Evolutionary conservation across 2,888 invertebrate species (phyloP), one percentile per base, ranked within the genome.

Genomic region (Galeruca laticollis): DNA sequence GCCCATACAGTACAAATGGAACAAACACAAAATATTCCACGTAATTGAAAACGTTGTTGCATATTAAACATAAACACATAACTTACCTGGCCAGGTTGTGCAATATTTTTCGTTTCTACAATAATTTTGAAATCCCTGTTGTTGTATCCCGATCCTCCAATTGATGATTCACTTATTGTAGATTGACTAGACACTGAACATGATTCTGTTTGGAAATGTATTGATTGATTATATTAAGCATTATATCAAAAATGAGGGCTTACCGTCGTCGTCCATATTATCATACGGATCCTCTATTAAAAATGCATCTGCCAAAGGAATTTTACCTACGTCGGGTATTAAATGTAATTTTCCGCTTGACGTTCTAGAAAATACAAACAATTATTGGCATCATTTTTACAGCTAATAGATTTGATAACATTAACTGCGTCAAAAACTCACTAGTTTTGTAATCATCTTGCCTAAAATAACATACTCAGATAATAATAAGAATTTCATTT

Each of bases 261-360:
- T 82, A 90, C 92, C 93, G 79, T 93, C 93, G 76, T 92, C 92
- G 73, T 92, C 92, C 68, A 89, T 88, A 75, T 87, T 87, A 68
- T 92, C 92, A 75, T 88, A 89, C 0, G 95, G 94, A 82, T 97
- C 96, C 84, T 97, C 97, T 60, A 96, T 92, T 31, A 97, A 88
- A 70, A 94, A 88, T 3, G 95, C 94, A 79, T 96, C 95, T 40
- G 93, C 92, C 49, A 97, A 87, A 0, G 95, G 92, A 76, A 96
- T 90, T 80, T 94, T 92, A 0, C 95, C 96, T 60, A 92, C 89
- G 10, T 92, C 91, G n/a, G 94, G 93, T 51, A 92, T 90, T 21
- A 97, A 88, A 84, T 95, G 96, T n/a, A 97, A 89, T 69, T 95
- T 89, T 4, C 96, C 96, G 68, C 92, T 95, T 1, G 94, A 90